Evolutionary conservation across 1,140 invertebrate genomes (phyloP).

Genomic region (Megalonaias nervosa): DNA sequence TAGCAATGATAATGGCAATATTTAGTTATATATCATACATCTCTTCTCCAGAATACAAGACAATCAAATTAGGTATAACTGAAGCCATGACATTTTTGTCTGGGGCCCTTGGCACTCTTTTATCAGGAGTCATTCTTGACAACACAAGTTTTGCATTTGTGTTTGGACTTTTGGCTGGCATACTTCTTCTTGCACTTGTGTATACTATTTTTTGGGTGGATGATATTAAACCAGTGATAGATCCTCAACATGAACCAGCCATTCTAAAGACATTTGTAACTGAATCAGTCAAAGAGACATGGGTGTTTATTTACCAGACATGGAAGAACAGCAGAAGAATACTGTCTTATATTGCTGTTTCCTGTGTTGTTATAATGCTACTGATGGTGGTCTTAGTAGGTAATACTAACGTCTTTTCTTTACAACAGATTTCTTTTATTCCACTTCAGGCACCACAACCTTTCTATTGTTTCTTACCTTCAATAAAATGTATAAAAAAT

Average conservation of each 20-base stretch:
- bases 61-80: slow-evolving; percentile 86
- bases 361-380: too few relatives aligned
- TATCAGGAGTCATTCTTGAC: slow-evolving; percentile 69
- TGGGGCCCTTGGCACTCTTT: slow-evolving; percentile 70
- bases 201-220: slow-evolving; percentile 69
- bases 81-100: slow-evolving; percentile 76
- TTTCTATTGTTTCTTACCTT: too few relatives aligned
- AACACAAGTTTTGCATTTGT: slow-evolving; percentile 62
- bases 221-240: slow-evolving; percentile 35
- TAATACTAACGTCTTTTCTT: too few relatives aligned
- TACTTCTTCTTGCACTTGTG: slow-evolving; percentile 61
- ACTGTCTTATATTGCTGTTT: too few relatives aligned
- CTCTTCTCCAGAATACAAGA: slow-evolving; percentile 84
- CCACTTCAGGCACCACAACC: too few relatives aligned
- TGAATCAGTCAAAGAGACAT: slow-evolving; percentile 47
- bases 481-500: too few relatives aligned
- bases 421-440: too few relatives aligned
- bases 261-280: background rate
- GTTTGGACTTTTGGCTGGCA: slow-evolving; percentile 62
- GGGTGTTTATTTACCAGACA: slow-evolving; percentile 61
- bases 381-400: too few relatives aligned
- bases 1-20: slow-evolving; percentile 90
- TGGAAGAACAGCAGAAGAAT: slow-evolving; percentile 52
- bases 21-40: slow-evolving; percentile 92
- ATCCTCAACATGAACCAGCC: background rate